phyloP scores from a whole-genome alignment of 2,113 vertebrate species.

The Tetrax tetrax region DNA sequence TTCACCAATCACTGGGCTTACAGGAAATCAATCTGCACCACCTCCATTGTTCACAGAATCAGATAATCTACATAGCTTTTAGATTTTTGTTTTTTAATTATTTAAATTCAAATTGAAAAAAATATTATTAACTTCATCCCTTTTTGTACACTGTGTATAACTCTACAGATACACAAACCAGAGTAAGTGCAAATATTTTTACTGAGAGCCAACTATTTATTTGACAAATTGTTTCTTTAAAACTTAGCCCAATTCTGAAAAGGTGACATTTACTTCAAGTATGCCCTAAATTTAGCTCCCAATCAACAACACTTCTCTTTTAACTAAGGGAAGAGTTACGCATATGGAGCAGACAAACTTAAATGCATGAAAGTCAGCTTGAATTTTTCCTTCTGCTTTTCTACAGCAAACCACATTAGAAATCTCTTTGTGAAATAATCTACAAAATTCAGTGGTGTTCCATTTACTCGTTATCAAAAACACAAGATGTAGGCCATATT shows the following conservation, averaged over 20 bases:
- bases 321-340: not conserved
- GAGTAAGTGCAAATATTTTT: not conserved
- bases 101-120: not conserved
- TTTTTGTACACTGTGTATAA: not conserved
- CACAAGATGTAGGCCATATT: not conserved
- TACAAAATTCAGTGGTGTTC: not conserved
- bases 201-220: not conserved
- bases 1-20: not conserved
- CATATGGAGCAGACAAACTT: not conserved
- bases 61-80: not conserved
- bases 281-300: not conserved
- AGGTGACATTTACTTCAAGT: not conserved
- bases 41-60: not conserved
- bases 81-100: not conserved
- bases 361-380: not conserved
- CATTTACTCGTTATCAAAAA: not conserved
- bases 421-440: not conserved
- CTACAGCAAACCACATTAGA: not conserved
- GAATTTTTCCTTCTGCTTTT: not conserved
- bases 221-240: not conserved
- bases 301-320: not conserved
- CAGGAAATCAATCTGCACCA: not conserved
- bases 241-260: not conserved
- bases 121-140: not conserved
- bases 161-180: not conserved